These are phyloP conservation scores for Aptenodytes forsteri DNA, from an alignment of 2,113 vertebrate species.

Conservation along the genomic window DNA sequence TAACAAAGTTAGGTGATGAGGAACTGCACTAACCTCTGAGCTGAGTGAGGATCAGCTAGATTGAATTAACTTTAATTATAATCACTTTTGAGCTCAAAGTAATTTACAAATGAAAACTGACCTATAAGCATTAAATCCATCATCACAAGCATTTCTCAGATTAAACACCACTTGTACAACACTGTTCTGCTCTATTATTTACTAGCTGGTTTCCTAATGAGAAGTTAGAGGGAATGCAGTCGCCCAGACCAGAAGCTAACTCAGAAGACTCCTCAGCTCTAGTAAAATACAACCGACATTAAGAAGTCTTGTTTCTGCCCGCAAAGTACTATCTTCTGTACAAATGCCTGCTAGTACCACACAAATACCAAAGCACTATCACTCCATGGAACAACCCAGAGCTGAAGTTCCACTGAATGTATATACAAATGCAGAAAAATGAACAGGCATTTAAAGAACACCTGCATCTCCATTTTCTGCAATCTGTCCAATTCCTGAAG, in stretches of 20 bases:
- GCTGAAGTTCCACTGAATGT: background rate
- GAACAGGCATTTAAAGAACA: background rate
- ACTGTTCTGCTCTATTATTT: background rate
- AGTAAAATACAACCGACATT: background rate
- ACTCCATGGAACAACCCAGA: background rate
- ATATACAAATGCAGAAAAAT: background rate
- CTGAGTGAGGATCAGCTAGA: background rate
- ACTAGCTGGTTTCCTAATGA: background rate
- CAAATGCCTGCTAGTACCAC: background rate
- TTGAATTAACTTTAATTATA: background rate
- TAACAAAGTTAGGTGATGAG: background rate
- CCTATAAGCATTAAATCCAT: background rate
- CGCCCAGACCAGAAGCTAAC: background rate
- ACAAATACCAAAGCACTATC: background rate
- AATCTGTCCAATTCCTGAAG: background rate
- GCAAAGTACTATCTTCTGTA: background rate
- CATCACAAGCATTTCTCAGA: accelerated
- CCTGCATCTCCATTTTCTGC: background rate
- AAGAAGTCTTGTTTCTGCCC: background rate
- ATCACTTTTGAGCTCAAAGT: background rate
- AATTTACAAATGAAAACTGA: background rate
- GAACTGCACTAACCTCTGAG: background rate
- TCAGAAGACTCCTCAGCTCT: background rate
- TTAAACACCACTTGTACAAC: background rate
- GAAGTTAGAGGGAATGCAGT: background rate